phyloP scores from a whole-genome alignment of 2,888 invertebrate genomes.

The Spisula subtruncata region DNA sequence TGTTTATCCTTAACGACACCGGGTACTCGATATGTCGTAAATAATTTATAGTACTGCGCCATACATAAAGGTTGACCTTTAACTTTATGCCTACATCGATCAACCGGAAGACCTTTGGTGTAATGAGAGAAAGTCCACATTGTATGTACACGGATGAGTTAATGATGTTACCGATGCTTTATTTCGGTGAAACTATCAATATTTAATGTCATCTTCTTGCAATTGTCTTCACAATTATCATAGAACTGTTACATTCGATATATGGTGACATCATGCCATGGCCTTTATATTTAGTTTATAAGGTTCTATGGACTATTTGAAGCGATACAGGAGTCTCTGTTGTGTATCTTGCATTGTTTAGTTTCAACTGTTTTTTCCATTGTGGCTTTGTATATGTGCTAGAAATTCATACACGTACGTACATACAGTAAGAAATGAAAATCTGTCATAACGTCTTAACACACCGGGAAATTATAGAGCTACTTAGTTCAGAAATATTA shows the following conservation, averaged over 20 bases:
- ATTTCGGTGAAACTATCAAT: neutral
- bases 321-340: neutral
- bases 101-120: conserved; percentile 93
- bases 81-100: conserved; percentile 95
- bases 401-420: too few relatives aligned
- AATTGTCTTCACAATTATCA: neutral
- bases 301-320: neutral
- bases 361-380: too few relatives aligned
- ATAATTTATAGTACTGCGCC: conserved; percentile 98
- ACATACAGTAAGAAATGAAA: too few relatives aligned
- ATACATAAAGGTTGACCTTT: conserved; percentile 98
- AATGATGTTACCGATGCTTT: too few relatives aligned
- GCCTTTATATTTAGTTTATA: neutral
- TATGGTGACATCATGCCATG: neutral
- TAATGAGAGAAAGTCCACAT: neutral
- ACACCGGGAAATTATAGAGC: too few relatives aligned
- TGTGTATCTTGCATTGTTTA: too few relatives aligned
- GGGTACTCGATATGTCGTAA: conserved; percentile 96
- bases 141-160: neutral
- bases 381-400: too few relatives aligned
- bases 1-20: conserved; percentile 91
- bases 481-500: too few relatives aligned
- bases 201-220: neutral
- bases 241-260: neutral
- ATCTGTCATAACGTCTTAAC: too few relatives aligned